Evolutionary conservation across 2,113 vertebrate species (phyloP).

Genomic region (Pyrgilauda ruficollis): DNA sequence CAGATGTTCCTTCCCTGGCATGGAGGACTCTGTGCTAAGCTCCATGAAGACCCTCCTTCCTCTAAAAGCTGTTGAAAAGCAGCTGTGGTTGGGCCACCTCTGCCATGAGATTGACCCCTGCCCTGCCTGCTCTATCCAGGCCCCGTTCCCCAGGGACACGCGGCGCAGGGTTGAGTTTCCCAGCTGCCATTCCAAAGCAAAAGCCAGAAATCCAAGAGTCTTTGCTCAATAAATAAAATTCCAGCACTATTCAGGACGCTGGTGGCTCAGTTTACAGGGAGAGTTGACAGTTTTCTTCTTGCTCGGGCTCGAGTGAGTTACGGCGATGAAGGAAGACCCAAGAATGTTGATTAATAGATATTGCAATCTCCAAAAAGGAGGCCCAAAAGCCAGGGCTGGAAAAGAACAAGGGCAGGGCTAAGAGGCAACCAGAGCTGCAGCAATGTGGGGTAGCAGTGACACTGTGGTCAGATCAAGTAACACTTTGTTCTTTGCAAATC

Average conservation of each 20-base stretch:
- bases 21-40: constrained; percentile 61
- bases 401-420: not conserved
- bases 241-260: not conserved
- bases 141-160: constrained; percentile 46
- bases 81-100: constrained; percentile 70
- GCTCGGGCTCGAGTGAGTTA: not conserved
- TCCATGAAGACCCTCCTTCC: constrained; percentile 31
- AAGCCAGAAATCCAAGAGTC: constrained; percentile 50
- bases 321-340: constrained; percentile 22
- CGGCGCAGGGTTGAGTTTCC: constrained; percentile 64
- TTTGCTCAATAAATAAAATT: constrained; percentile 52
- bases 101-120: constrained; percentile 67
- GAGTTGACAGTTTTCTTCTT: constrained; percentile 51
- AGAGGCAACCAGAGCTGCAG: not conserved
- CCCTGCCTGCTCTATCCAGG: constrained; percentile 54
- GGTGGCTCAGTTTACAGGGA: constrained; percentile 51
- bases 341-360: constrained; percentile 48
- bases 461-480: not conserved
- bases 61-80: constrained; percentile 4
- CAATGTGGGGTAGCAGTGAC: rapidly evolving
- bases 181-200: constrained; percentile 37
- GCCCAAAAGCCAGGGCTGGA: not conserved
- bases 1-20: constrained; percentile 52
- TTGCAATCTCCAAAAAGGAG: not conserved
- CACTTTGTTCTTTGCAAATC: not conserved